A percentile compares a stretch with the other conserved stretches of the same genome.
Evolutionary conservation across 2,113 vertebrate genomes (phyloP).

Genomic region (Recurvirostra avosetta): DNA sequence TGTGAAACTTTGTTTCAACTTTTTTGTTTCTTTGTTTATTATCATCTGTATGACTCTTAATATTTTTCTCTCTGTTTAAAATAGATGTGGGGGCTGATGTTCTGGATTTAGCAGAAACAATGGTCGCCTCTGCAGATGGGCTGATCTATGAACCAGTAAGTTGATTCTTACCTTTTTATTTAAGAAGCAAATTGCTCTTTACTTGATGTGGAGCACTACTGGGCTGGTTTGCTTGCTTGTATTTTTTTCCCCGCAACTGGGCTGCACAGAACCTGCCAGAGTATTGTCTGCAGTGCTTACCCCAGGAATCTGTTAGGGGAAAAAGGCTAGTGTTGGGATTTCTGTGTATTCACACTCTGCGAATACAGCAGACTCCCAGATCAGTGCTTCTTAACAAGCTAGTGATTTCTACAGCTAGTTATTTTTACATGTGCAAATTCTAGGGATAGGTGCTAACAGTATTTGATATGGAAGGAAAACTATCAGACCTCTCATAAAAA

Average conservation of each 20-base stretch:
- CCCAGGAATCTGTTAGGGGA: not conserved
- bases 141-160: slow-evolving; percentile 94
- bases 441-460: not conserved
- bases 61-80: slow-evolving; percentile 11
- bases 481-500: not conserved
- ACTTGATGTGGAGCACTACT: rapidly evolving
- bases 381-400: not conserved
- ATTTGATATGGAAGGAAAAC: not conserved
- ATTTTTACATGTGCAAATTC: not conserved
- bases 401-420: not conserved
- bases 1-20: not conserved
- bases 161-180: slow-evolving; percentile 17
- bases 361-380: not conserved
- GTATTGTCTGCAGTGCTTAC: not conserved
- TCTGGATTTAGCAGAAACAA: slow-evolving; percentile 94
- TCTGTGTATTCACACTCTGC: not conserved
- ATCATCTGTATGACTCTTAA: not conserved
- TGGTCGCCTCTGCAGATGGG: slow-evolving; percentile 91
- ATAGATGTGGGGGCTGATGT: slow-evolving; percentile 96
- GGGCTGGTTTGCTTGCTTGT: not conserved
- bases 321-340: not conserved
- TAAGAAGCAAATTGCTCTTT: not conserved
- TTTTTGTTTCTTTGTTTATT: not conserved
- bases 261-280: not conserved
- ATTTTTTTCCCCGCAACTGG: not conserved